Base-by-base conservation (phyloP, 92 coral and sea anemone species). In the Muricea muricata region DNA sequence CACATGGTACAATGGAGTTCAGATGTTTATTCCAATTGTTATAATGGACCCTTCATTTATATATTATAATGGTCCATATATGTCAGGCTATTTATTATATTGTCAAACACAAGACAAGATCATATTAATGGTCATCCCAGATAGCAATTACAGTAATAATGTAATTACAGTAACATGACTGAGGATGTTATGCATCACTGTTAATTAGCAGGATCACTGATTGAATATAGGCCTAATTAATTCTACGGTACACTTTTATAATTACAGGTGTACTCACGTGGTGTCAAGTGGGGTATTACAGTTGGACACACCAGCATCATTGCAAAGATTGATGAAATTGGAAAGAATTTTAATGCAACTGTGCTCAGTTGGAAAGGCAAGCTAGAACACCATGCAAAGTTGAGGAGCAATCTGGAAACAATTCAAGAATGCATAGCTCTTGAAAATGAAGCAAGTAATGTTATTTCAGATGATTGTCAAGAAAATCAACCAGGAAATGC, bases 281-380 rank as follows among this genome's bases (percentile, higher is more conserved):
- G 87, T 18, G 87, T 84, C 40, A 84, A 84, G 41, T 84, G 87
- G 87, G 87, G 87, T 12, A 29, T 84, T 20, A 73, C 87, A n/a
- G 73, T 72, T 55, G 74, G 82, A 35, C 81, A 84, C 40, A 84
- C 81, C 21, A 72, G 73, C 33, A 54, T 34, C 2, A 84, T 84
- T 35, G 72, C 46, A n/a, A 92, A 91, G 73, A 70, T 40, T 89
- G 21, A 18, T 55, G 65, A 55, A 55, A 55, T 25, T 55, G 65
- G 65, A 55, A 55, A 55, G 6, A 6, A 18, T 55, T 25, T 85
- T 83, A 87, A 88, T 70, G 24, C 18, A 46, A 77, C 72, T 23
- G 90, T 89, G 18, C 63, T 75, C 20, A 58, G 63, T 11, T 89
- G 92, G 92, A 89, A 89, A 65, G 67, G 46, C 4, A 46, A 89